Base-by-base conservation (phyloP, 2,888 invertebrate species). In the Fragum fragum region DNA sequence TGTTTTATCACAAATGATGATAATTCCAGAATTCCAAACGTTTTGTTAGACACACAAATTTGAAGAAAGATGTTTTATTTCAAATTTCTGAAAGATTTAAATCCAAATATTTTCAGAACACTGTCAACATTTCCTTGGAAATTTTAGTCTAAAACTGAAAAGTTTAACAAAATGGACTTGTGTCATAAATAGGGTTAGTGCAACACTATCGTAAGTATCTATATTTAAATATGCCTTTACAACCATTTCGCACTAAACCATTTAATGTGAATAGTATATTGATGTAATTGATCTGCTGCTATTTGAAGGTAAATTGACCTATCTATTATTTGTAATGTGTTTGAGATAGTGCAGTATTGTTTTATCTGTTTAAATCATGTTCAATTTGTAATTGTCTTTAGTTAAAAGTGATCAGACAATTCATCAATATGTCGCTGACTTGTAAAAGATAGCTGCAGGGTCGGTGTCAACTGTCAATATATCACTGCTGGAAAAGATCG, bases 351-450 rank as follows among this genome's bases (percentile, higher is more conserved):
- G 28, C 26, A 42, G 23, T 66, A 39, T 42, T 39, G 66, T 21
- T 21, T 66, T 3, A 66, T 28, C 16, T 42, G 39, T 66, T 66
- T 14, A 42, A 42, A 36, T 66, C 39, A 42, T 66, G 66, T 66
- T 36, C 66, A 66, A 66, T 66, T 66, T 66, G 66, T 66, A 66
- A 66, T 66, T 66, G 66, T 66, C 66, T 66, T 39, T 42, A 23
- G 39, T 66, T 21, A 23, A 39, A 42, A 21, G 42, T 39, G 42
- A 42, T 42, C 21, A 42, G 23, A 66, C 42, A 39, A 66, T 66
- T 36, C 36, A 36, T 66, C 66, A 66, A 66, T 66, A 42, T 66
- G 66, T 66, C 66, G 36, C 66, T 32, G 23, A 66, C 23, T 66
- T 66, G 66, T 66, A 23, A 66, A 21, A 36, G 66, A 66, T 66